These are phyloP conservation scores for Sebastes minor DNA, from an alignment of 2,797 vertebrate genomes.

Conservation along the genomic window DNA sequence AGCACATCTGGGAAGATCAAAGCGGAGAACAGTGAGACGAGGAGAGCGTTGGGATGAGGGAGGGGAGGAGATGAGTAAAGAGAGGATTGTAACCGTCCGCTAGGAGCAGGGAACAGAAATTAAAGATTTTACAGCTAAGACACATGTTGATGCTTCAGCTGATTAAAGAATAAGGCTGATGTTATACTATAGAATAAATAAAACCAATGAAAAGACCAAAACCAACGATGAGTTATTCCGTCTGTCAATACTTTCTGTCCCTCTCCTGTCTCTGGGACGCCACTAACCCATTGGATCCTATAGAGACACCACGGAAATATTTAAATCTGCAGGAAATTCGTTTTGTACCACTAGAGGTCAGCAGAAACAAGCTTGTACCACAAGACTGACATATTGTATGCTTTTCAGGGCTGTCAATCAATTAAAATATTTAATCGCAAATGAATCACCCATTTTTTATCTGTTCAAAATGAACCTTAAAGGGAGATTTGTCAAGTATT, in stretches of 20 bases:
- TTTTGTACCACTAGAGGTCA: not conserved
- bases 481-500: no score
- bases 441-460: no score
- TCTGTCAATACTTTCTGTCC: no score
- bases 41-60: not conserved
- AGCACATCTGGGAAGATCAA: constrained; percentile 47
- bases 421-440: no score
- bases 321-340: no score
- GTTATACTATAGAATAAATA: not conserved
- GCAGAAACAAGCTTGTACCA: not conserved
- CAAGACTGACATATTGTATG: no score
- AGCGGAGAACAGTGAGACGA: constrained; percentile 19
- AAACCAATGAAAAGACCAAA: not conserved
- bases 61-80: not conserved
- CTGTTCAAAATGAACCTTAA: no score
- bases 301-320: no score
- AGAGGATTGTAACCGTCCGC: not conserved
- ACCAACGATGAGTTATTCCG: no score
- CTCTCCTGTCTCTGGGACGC: no score
- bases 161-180: not conserved
- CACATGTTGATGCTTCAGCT: not conserved
- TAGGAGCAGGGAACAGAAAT: not conserved
- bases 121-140: not conserved
- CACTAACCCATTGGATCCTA: no score
- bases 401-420: not conserved